These are phyloP conservation scores for Pseudorasbora parva DNA, from an alignment of 2,113 vertebrate species.

Conservation along the genomic window DNA sequence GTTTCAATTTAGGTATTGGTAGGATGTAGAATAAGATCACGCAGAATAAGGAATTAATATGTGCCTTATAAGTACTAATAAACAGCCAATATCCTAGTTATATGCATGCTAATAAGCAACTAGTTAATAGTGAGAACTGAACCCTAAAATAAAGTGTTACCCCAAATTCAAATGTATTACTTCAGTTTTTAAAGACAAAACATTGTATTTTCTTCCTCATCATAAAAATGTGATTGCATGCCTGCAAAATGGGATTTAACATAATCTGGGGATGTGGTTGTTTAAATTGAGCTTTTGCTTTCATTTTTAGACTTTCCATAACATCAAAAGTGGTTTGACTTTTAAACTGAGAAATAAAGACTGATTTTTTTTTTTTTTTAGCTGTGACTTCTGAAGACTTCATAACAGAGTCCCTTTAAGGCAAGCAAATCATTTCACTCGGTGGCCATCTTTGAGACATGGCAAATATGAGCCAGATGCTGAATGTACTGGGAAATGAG, in stretches of 20 bases:
- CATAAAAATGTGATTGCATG: neutral
- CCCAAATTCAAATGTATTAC: neutral
- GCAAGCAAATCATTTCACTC: too few relatives aligned
- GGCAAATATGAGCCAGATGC: too few relatives aligned
- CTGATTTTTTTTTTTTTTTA: neutral
- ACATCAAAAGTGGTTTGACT: neutral
- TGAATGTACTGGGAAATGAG: too few relatives aligned
- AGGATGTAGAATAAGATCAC: too few relatives aligned
- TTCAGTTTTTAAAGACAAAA: neutral
- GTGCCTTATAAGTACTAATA: too few relatives aligned
- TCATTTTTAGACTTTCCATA: neutral
- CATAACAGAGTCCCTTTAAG: neutral
- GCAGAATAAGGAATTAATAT: too few relatives aligned
- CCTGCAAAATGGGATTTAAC: neutral
- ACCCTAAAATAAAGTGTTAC: too few relatives aligned
- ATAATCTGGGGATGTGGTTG: neutral
- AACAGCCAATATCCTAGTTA: too few relatives aligned
- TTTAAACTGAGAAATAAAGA: conserved; percentile 32
- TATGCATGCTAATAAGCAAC: too few relatives aligned
- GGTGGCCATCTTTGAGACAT: too few relatives aligned
- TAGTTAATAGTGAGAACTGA: too few relatives aligned
- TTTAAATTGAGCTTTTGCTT: neutral
- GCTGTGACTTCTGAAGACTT: neutral
- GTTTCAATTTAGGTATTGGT: too few relatives aligned
- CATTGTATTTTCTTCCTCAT: neutral